Evolutionary conservation across 2,113 vertebrate genomes (phyloP), one percentile per base, ranked within the genome.

Genomic region (Hirundichthys speculiger): DNA sequence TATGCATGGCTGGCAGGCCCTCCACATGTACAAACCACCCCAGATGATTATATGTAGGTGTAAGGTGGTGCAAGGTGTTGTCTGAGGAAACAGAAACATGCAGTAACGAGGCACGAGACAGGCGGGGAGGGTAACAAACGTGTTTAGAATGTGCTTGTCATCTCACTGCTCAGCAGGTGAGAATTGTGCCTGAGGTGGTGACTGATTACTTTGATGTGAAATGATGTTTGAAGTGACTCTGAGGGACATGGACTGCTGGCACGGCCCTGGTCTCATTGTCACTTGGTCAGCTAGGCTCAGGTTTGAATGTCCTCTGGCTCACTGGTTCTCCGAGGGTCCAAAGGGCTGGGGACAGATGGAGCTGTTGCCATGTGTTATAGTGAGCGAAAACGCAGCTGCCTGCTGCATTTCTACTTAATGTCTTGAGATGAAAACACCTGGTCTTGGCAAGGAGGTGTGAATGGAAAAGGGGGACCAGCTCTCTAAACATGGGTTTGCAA

Each of bases 161-260:
- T 88, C 79, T 89, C 76, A 62, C 77, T 19, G 71, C 89, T 86
- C 88, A 75, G 81, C 21, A 53, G 87, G 90, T 90, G 90, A 86
- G 88, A 91, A 92, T 85, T 84, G 82, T 47, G 83, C 89, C 83
- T 39, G 47, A 80, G 84, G 78, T 21, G 58, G 69, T 71, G 75
- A 60, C 68, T 73, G 75, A 92, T 92, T 91, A 85, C 91, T 87
- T 85, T 80, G 81, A 92, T 90, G 83, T 86, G 84, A 90, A 90
- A 89, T 92, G 71, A 88, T 86, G 9, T 84, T 87, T 84, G 84
- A 74, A 63, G 67, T 64, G 71, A 69, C 67, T 81, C 65, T 41
- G 72, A 78, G 75, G 77, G 64, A 59, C 62, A 34, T 39, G 58
- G 77, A 87, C 74, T 76, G 60, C 68, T 62, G 65, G 64, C 57